Evolutionary conservation across 1,140 invertebrate genomes (phyloP).

Genomic region (Pseudoatta argentina): DNA sequence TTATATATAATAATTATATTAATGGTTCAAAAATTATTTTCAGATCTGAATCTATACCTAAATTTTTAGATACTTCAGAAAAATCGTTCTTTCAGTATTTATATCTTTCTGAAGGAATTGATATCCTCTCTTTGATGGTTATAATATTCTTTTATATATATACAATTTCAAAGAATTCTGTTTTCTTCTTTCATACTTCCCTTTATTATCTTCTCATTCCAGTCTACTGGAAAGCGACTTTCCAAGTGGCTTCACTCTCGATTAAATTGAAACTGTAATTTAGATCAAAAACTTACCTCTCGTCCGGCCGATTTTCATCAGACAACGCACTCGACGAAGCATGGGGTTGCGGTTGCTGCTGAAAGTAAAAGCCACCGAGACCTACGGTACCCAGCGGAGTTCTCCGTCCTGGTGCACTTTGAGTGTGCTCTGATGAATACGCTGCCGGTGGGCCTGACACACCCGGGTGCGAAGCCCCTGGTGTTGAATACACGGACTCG

Average conservation of each 20-base stretch:
- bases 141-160: too few species aligned
- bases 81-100: too few species aligned
- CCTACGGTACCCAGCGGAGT: constrained; percentile 94
- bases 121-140: too few species aligned
- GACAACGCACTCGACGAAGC: constrained; percentile 87
- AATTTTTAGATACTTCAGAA: too few species aligned
- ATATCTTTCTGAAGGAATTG: too few species aligned
- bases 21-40: too few species aligned
- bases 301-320: constrained; percentile 92
- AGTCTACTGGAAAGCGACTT: not conserved
- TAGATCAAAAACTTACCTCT: constrained; percentile 75
- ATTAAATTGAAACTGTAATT: not conserved
- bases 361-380: constrained; percentile 92
- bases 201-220: not conserved
- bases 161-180: not conserved
- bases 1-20: too few species aligned
- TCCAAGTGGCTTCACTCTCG: too few species aligned
- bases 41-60: too few species aligned
- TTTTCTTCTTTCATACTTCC: not conserved
- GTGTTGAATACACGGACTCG: constrained; percentile 81
- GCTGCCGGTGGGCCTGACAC: constrained; percentile 78
- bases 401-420: constrained; percentile 90
- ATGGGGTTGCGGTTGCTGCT: constrained; percentile 86
- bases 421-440: constrained; percentile 87
- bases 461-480: constrained; percentile 79